phyloP scores from a whole-genome alignment of 2,797 vertebrate genomes.

The Tarsius wallacei region DNA sequence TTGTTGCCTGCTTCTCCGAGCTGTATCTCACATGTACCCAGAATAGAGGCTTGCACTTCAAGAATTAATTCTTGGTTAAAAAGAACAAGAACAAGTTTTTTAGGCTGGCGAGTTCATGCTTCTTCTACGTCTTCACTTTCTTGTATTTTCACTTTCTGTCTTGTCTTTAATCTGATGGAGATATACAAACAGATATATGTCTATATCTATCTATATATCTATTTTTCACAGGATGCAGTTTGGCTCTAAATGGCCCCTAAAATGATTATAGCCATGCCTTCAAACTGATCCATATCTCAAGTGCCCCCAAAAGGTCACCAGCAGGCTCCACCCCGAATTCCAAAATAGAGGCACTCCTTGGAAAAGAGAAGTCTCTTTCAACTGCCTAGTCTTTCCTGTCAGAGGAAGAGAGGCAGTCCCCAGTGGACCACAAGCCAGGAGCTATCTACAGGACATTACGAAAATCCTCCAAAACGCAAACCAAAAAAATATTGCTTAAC shows the following conservation, averaged over 20 bases:
- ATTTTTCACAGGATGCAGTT: not conserved
- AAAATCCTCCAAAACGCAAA: constrained; percentile 51
- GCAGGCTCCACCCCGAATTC: not conserved
- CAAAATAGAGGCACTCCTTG: not conserved
- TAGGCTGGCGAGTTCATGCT: not conserved
- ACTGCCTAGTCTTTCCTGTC: too few species aligned
- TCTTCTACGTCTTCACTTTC: not conserved
- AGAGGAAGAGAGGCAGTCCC: not conserved
- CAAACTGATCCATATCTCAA: not conserved
- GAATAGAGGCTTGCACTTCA: not conserved
- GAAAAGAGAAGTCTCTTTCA: not conserved
- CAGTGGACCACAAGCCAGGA: not conserved
- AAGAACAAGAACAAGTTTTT: not conserved
- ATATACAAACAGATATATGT: not conserved
- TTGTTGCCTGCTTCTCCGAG: not conserved
- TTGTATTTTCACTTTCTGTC: constrained; percentile 1
- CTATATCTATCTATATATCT: not conserved
- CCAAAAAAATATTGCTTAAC: not conserved
- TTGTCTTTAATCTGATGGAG: not conserved
- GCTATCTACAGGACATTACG: not conserved
- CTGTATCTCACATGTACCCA: not conserved
- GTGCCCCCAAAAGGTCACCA: not conserved
- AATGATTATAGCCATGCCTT: not conserved
- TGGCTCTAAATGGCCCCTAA: not conserved
- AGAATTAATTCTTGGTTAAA: not conserved